Conservation (phyloP, 1,140 invertebrate genomes). For the Atta cephalotes region DNA sequence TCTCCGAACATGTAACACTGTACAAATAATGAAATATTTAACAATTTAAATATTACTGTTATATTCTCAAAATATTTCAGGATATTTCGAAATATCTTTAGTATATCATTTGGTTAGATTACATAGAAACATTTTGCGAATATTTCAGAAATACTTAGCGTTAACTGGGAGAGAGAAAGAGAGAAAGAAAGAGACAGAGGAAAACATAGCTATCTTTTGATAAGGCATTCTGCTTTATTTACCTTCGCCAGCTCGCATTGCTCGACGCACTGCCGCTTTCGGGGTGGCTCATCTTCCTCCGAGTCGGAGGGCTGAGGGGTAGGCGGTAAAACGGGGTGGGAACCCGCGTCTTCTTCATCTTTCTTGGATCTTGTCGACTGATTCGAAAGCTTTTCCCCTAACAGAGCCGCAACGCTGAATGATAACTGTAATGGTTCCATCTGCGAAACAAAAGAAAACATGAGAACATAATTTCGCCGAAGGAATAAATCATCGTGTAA, state of each 20-base stretch:
- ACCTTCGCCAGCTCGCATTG: constrained; percentile 83
- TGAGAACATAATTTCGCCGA: neutral
- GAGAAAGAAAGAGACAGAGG: neutral
- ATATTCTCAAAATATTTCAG: no score
- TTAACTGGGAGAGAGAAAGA: no score
- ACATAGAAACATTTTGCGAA: no score
- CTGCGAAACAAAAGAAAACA: constrained; percentile 73
- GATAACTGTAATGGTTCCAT: constrained; percentile 81
- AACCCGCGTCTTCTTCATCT: constrained; percentile 31
- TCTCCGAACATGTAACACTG: no score
- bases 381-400: constrained; percentile 79
- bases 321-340: constrained; percentile 79
- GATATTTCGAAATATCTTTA: no score
- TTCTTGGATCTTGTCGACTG: constrained; percentile 60
- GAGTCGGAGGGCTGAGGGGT: constrained; percentile 87
- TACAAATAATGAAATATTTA: no score
- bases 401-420: constrained; percentile 83
- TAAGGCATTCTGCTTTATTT: constrained; percentile 61
- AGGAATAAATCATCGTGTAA: neutral
- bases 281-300: constrained; percentile 85
- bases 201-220: constrained; percentile 20
- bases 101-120: no score
- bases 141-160: no score
- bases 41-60: no score
- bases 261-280: constrained; percentile 78